phyloP scores from a whole-genome alignment of 1,140 invertebrate genomes.

The Polypedilum vanderplanki region DNA sequence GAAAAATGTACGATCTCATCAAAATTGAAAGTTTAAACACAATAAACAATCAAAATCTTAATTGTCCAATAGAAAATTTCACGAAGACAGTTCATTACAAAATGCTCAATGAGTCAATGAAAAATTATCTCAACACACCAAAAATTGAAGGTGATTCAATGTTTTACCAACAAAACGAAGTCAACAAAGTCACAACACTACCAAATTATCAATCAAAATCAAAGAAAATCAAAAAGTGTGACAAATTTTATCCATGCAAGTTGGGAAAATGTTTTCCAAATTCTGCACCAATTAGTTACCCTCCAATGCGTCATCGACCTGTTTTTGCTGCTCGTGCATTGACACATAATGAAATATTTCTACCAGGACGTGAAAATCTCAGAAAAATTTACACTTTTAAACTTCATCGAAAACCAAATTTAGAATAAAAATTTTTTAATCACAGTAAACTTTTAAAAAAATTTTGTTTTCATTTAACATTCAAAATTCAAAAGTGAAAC shows the following conservation, averaged over 20 bases:
- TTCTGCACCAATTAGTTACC: neutral
- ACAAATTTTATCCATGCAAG: neutral
- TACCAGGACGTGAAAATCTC: neutral
- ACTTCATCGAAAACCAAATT: neutral
- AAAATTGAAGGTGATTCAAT: neutral
- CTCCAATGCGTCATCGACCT: neutral
- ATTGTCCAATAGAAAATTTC: neutral
- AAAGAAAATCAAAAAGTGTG: neutral
- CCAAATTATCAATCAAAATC: neutral
- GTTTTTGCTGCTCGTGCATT: neutral
- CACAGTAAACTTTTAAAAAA: neutral
- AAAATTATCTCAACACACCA: neutral
- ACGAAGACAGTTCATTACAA: neutral
- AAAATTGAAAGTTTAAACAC: neutral
- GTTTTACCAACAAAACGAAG: neutral
- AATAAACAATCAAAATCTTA: neutral
- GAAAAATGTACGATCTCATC: neutral
- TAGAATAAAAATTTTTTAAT: neutral
- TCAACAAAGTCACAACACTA: neutral
- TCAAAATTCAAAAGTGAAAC: neutral
- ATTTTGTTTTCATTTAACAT: neutral
- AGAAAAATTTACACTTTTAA: neutral
- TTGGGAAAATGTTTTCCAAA: conserved; percentile 10
- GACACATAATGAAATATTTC: neutral
- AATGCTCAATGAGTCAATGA: neutral